phyloP scores from a whole-genome alignment of 2,113 vertebrate species.

The Aythya baeri region DNA sequence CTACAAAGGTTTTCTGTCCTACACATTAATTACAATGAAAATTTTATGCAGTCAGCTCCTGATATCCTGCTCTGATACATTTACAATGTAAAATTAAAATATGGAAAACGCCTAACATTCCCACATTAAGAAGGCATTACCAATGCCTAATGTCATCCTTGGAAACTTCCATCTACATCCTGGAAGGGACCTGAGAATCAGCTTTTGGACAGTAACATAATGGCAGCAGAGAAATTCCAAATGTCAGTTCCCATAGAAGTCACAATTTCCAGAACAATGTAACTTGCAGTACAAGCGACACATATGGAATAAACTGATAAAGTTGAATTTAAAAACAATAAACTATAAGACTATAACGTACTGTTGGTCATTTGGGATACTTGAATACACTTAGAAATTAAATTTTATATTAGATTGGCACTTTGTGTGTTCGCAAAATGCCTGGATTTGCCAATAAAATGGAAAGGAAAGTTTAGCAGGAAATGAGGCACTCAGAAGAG shows the following conservation, averaged over 20 bases:
- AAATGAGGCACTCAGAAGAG: neutral
- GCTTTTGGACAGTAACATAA: neutral
- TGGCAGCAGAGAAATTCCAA: neutral
- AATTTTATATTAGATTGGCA: neutral
- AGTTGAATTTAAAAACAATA: neutral
- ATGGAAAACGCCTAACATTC: neutral
- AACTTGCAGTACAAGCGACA: neutral
- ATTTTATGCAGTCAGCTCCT: neutral
- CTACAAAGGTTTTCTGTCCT: neutral
- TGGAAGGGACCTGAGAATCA: neutral
- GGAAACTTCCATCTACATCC: neutral
- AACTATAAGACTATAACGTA: neutral
- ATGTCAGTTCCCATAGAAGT: neutral
- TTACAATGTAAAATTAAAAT: neutral
- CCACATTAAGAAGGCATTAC: neutral
- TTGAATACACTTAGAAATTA: neutral
- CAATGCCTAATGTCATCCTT: neutral
- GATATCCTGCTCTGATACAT: neutral
- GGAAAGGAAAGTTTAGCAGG: neutral
- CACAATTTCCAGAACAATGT: neutral
- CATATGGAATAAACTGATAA: neutral
- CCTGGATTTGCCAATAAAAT: neutral
- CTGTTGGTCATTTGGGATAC: neutral
- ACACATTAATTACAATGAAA: neutral
- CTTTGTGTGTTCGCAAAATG: neutral